Base-by-base conservation (phyloP, 2,888 invertebrate genomes). In the Himalopsyche tibetana region DNA sequence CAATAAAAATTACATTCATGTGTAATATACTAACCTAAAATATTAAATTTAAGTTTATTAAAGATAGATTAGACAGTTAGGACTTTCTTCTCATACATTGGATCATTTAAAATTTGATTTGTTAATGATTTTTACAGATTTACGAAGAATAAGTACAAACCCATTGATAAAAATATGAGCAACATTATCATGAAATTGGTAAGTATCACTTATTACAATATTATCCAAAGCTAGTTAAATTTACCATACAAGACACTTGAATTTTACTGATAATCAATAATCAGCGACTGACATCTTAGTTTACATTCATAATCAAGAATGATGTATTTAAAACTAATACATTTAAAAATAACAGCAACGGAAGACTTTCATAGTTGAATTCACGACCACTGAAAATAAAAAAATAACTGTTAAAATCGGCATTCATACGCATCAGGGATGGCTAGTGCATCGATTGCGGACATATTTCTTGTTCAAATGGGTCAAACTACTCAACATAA, bases 161-260 rank as follows among this genome's bases (percentile, higher is more conserved):
- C 74, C 36, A 74, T 74, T 36, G 74, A 36, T 74, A 74, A 12
- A 74, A 74, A 12, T 74, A 38, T 74, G 74, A 74, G 74, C 74
- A 74, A 74, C 74, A 74, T 74, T 74, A 36, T 74, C 36, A 36
- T 74, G 74, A 74, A 74, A 74, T 74, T 28, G 63, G 63, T 63
- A 63, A 63, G 63, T 63, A 63, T 63, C 74, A 74, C 74, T 74
- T 74, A 38, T 38, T 74, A 74, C 38, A 74, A 38, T 36, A 74
- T 74, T 74, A 74, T 74, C 74, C 74, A 38, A 74, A 74, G 36
- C 74, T 74, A 74, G 15, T 36, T 74, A 38, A 74, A 74, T 38
- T 74, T 74, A 74, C 74, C 74, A 36, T 74, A 74, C 74, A 74
- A 74, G 74, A 74, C 74, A 74, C 74, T 74, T 74, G 74, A 74